Conservation (phyloP, 2,888 invertebrate genomes). For the Phymatocera aterrima region DNA sequence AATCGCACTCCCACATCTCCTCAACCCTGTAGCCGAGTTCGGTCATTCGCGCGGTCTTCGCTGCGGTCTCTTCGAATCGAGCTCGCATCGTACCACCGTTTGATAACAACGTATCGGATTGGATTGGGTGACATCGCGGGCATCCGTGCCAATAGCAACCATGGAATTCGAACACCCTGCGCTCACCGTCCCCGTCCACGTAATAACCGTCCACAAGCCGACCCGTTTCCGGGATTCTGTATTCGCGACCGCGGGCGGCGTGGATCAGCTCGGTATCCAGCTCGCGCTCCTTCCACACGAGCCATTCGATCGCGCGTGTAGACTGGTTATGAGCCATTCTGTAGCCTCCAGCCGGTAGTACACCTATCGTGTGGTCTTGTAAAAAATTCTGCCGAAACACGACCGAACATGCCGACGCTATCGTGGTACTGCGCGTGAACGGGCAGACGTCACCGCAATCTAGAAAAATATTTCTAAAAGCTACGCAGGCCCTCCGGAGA, state of each 20-base stretch:
- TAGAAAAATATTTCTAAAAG: slow-evolving; percentile 57
- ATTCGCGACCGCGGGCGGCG: slow-evolving; percentile 53
- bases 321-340: slow-evolving; percentile 59
- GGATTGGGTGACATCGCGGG: slow-evolving; percentile 36
- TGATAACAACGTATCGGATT: slow-evolving; percentile 5
- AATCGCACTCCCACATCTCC: slow-evolving; percentile 51
- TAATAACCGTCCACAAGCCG: slow-evolving; percentile 50
- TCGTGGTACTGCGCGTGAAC: slow-evolving; percentile 58
- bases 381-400: slow-evolving; percentile 54
- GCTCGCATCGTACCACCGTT: slow-evolving; percentile 39
- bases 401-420: slow-evolving; percentile 45
- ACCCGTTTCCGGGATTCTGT: slow-evolving; percentile 14
- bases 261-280: slow-evolving; percentile 51
- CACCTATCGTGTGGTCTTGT: slow-evolving; percentile 57
- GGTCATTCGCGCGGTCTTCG: not conserved
- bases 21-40: slow-evolving; percentile 13
- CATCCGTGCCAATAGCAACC: slow-evolving; percentile 52
- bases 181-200: not conserved
- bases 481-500: slow-evolving; percentile 58
- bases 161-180: slow-evolving; percentile 51
- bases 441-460: slow-evolving; percentile 56
- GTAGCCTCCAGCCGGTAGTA: slow-evolving; percentile 61
- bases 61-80: slow-evolving; percentile 35
- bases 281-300: slow-evolving; percentile 48
- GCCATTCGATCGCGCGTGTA: slow-evolving; percentile 53